A percentile compares a stretch with the other conserved stretches of the same genome.
These are phyloP conservation scores for Macroglossus sobrinus DNA, from an alignment of 2,113 vertebrate species.

Conservation along the genomic window DNA sequence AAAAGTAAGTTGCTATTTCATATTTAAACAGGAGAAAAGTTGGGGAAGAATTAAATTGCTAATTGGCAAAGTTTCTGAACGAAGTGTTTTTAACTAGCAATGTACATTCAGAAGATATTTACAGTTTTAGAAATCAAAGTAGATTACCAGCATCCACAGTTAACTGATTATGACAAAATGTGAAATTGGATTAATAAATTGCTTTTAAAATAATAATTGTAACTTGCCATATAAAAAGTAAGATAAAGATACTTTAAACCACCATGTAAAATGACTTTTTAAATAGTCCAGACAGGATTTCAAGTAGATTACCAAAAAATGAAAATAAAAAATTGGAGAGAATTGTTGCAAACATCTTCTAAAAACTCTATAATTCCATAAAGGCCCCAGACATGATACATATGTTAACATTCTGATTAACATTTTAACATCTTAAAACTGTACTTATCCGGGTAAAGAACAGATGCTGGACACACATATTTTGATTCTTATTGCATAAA, in stretches of 20 bases:
- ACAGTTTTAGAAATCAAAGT: background rate
- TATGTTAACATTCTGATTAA: background rate
- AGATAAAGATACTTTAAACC: background rate
- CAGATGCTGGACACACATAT: background rate
- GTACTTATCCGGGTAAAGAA: background rate
- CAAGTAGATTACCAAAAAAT: background rate
- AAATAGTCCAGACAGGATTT: background rate
- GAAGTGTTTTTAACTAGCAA: background rate
- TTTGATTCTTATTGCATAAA: background rate
- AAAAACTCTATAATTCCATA: background rate
- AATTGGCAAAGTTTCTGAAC: background rate
- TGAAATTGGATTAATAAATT: background rate
- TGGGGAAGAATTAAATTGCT: background rate
- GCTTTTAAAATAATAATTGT: background rate
- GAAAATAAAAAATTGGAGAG: background rate
- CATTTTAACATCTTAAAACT: background rate
- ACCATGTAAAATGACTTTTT: background rate
- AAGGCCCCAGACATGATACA: background rate
- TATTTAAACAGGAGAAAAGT: constrained; percentile 12
- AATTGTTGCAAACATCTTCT: background rate
- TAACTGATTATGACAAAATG: background rate
- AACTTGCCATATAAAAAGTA: background rate
- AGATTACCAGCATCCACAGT: background rate
- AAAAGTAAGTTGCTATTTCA: background rate
- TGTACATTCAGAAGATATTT: background rate